These are phyloP conservation scores for Cottoperca gobio DNA, from an alignment of 2,797 vertebrate genomes.

Conservation along the genomic window DNA sequence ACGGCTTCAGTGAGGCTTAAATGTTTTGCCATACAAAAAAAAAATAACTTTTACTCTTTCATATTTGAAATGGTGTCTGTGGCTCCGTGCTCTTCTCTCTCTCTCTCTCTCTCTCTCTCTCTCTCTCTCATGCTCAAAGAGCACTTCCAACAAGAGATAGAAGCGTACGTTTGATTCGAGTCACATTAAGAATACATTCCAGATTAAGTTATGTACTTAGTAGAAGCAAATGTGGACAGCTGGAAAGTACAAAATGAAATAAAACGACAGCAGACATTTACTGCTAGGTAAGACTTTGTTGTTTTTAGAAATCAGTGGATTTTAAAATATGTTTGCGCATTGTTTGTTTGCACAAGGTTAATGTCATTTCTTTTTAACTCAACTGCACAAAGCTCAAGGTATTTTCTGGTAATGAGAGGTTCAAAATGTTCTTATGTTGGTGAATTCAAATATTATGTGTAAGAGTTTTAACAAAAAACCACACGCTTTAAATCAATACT, in stretches of 20 bases:
- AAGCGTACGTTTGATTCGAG: not conserved
- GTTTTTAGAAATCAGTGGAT: not conserved
- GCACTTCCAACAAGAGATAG: not conserved
- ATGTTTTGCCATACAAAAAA: constrained; percentile 14
- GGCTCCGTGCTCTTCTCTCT: not conserved
- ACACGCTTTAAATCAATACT: not conserved
- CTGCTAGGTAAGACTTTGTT: not conserved
- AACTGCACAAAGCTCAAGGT: not conserved
- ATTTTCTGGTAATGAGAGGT: not conserved
- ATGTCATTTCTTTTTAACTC: not conserved
- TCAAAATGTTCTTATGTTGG: not conserved
- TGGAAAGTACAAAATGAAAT: not conserved
- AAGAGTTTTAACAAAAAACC: not conserved
- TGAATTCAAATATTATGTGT: not conserved
- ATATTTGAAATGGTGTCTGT: constrained; percentile 9
- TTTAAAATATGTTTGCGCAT: not conserved
- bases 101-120: no score
- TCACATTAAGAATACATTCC: not conserved
- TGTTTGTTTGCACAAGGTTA: not conserved
- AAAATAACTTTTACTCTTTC: constrained; percentile 2
- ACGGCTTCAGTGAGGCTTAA: not conserved
- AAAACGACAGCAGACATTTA: not conserved
- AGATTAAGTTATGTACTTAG: not conserved
- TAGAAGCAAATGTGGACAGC: not conserved
- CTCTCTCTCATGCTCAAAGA: not conserved